Evolutionary conservation across 2,888 invertebrate genomes (phyloP).

Genomic region (Tupiocoris notatus): DNA sequence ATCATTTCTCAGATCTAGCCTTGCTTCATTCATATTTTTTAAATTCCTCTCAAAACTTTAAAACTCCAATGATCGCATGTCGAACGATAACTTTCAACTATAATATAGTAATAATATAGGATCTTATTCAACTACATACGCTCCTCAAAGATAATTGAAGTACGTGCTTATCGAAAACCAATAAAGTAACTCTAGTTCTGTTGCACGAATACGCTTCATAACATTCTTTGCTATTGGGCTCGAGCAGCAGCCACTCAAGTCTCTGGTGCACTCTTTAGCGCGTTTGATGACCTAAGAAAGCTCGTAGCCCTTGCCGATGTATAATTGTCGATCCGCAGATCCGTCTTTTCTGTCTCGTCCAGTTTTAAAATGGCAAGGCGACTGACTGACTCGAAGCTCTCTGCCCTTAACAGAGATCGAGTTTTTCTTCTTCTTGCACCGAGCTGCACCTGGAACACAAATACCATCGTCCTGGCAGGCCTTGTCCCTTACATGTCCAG

Average conservation of each 20-base stretch:
- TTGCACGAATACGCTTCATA: no score
- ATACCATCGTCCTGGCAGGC: not conserved
- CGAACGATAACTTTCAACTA: no score
- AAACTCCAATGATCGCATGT: no score
- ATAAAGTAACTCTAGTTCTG: no score
- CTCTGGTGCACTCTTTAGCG: not conserved
- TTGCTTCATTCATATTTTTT: no score
- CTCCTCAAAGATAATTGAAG: no score
- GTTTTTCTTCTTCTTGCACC: not conserved
- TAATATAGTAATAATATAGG: no score
- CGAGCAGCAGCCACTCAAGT: not conserved
- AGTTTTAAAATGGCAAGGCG: not conserved
- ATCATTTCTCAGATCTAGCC: no score
- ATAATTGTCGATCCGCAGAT: not conserved
- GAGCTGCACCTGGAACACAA: not conserved
- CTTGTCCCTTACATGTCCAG: not conserved
- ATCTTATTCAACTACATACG: no score
- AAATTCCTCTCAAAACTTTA: no score
- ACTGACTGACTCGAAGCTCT: not conserved
- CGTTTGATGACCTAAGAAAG: not conserved
- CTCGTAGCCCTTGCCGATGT: not conserved
- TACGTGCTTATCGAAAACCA: no score
- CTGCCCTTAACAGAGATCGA: not conserved
- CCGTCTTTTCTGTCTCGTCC: not conserved
- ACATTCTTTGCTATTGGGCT: no score